Percentiles rank a stretch among this genome's conserved stretches.
Conservation (phyloP, 2,113 vertebrate genomes). For the Nicator chloris region DNA sequence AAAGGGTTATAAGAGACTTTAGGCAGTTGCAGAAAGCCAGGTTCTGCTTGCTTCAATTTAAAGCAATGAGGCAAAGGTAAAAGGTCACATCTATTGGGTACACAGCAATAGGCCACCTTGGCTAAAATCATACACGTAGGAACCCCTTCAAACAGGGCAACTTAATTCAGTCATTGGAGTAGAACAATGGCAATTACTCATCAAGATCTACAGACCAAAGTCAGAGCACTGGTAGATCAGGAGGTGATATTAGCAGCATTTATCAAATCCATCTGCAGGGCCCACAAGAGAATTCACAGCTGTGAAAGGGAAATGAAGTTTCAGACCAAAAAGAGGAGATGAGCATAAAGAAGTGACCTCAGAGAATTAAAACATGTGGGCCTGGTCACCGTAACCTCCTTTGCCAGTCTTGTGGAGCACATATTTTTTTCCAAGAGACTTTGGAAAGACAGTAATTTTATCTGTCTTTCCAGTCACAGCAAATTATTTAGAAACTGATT, state of each 20-base stretch:
- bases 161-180: constrained; percentile 77
- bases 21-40: neutral
- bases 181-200: constrained; percentile 85
- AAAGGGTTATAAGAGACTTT: neutral
- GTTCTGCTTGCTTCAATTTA: neutral
- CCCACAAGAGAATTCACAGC: constrained; percentile 83
- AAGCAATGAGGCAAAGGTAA: neutral
- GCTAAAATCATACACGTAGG: constrained; percentile 29
- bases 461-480: neutral
- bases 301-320: constrained; percentile 85
- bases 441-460: neutral
- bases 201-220: constrained; percentile 78
- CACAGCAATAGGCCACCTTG: constrained; percentile 15
- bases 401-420: neutral
- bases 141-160: constrained; percentile 63
- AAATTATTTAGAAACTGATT: neutral
- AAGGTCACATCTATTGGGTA: constrained; percentile 5
- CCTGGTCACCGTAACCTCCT: neutral
- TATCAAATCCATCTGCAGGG: constrained; percentile 83
- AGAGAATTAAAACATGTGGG: constrained; percentile 35
- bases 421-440: neutral
- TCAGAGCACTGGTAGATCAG: constrained; percentile 80
- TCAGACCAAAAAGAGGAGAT: constrained; percentile 28
- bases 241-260: constrained; percentile 89
- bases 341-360: constrained; percentile 26